Conservation (phyloP, 2,113 vertebrate species). For the Neoarius graeffei region DNA sequence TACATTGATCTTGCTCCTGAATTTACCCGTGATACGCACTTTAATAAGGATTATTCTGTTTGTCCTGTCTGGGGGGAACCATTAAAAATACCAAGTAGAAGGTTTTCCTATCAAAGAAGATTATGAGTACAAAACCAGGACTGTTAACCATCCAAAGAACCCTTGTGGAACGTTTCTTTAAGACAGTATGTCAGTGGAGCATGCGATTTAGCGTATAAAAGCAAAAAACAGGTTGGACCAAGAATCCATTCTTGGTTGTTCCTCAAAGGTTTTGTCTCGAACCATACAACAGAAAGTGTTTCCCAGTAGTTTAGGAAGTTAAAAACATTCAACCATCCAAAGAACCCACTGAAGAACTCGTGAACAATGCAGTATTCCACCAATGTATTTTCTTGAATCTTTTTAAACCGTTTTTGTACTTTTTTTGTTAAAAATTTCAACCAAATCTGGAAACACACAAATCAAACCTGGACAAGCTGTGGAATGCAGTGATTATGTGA, state of each 20-base stretch:
- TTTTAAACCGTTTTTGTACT: background rate
- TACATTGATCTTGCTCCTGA: no score
- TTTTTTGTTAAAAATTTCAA: background rate
- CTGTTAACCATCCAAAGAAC: background rate
- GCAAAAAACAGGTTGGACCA: background rate
- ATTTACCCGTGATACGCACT: background rate
- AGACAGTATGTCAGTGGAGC: background rate
- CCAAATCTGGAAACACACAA: background rate
- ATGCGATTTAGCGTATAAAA: background rate
- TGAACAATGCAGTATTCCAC: background rate
- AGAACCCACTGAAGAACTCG: background rate
- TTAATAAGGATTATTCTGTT: background rate
- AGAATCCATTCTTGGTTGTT: background rate
- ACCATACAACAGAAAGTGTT: background rate
- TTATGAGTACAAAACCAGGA: background rate
- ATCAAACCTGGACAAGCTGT: background rate
- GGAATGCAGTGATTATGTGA: background rate
- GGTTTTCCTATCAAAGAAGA: background rate
- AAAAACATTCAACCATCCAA: background rate
- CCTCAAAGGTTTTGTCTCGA: background rate
- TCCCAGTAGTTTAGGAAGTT: background rate
- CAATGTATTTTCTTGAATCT: background rate
- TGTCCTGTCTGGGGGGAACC: background rate
- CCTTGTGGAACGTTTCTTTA: background rate
- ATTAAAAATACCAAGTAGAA: background rate